Percentiles rank a stretch among this genome's conserved stretches.
Conservation (phyloP, 1,140 invertebrate species). For the Euwallacea similis region DNA sequence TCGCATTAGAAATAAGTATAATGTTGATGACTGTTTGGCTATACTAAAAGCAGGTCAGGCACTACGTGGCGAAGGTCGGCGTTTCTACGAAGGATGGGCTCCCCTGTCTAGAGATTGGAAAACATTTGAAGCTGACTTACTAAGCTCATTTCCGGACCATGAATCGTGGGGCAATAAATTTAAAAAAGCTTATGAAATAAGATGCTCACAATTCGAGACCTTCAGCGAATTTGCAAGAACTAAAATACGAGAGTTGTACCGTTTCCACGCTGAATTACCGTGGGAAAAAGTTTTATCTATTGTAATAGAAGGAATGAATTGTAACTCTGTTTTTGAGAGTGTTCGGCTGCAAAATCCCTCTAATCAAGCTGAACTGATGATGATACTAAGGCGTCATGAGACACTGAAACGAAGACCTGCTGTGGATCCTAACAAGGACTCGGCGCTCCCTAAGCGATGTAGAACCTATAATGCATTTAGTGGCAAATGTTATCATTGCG, state of each 20-base stretch:
- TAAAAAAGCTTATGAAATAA: too few species aligned
- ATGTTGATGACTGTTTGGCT: too few species aligned
- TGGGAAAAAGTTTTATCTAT: conserved; percentile 6
- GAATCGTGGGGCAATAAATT: too few species aligned
- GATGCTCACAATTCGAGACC: background rate
- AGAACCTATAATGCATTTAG: conserved; percentile 5
- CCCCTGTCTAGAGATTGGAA: background rate
- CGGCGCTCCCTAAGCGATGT: background rate
- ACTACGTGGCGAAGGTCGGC: too few species aligned
- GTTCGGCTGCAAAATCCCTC: background rate
- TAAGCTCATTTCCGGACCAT: conserved; percentile 5
- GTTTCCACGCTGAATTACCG: background rate
- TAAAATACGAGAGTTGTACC: background rate
- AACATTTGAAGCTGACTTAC: conserved; percentile 1
- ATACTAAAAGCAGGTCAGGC: too few species aligned
- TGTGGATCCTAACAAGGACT: background rate
- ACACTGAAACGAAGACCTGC: conserved; percentile 2
- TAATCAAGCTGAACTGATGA: conserved; percentile 23
- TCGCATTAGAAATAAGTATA: too few species aligned
- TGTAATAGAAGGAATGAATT: conserved; percentile 5
- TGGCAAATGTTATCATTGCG: conserved; percentile 3
- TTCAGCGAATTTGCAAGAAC: background rate
- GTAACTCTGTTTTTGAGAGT: background rate
- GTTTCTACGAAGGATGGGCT: conserved; percentile 7
- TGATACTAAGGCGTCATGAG: conserved; percentile 6